A percentile compares a stretch with the other conserved stretches of the same genome.
These are phyloP conservation scores for Erethizon dorsatum DNA, from an alignment of 2,797 vertebrate species.

Conservation along the genomic window DNA sequence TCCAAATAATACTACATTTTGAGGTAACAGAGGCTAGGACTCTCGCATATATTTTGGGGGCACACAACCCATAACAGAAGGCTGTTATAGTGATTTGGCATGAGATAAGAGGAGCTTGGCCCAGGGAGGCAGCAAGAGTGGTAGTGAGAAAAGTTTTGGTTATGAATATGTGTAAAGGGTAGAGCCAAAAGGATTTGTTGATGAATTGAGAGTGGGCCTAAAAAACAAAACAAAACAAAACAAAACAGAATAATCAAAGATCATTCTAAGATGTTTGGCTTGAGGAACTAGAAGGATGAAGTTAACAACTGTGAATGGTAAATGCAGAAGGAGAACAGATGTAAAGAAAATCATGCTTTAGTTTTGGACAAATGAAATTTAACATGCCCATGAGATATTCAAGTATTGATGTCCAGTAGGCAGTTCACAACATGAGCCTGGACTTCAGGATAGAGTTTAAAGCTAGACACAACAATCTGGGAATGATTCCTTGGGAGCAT, in stretches of 20 bases:
- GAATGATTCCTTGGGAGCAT: not conserved
- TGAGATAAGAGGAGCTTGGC: conserved; percentile 4
- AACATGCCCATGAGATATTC: not conserved
- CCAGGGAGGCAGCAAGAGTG: not conserved
- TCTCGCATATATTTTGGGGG: not conserved
- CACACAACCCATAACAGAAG: not conserved
- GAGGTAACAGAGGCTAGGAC: not conserved
- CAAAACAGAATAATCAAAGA: conserved; percentile 43
- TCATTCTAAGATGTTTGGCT: conserved; percentile 10
- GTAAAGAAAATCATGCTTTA: conserved; percentile 4
- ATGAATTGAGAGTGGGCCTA: not conserved
- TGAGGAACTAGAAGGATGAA: not conserved
- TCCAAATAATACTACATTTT: conserved; percentile 21
- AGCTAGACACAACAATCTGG: conserved; percentile 18
- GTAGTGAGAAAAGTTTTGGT: conserved; percentile 2
- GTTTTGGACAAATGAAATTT: conserved; percentile 67
- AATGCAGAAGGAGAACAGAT: not conserved
- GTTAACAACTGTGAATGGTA: not conserved
- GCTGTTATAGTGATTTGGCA: not conserved
- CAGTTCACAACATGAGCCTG: not conserved
- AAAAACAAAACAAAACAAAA: not conserved
- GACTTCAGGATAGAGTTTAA: conserved; percentile 25
- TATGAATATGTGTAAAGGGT: conserved; percentile 20
- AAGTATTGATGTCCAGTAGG: not conserved
- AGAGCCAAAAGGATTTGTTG: conserved; percentile 20